Evolutionary conservation across 30 jellyfish, hydroid and myxozoan species (phyloP), one percentile per base, ranked within the genome.

Genomic region (Cassiopea andromeda): DNA sequence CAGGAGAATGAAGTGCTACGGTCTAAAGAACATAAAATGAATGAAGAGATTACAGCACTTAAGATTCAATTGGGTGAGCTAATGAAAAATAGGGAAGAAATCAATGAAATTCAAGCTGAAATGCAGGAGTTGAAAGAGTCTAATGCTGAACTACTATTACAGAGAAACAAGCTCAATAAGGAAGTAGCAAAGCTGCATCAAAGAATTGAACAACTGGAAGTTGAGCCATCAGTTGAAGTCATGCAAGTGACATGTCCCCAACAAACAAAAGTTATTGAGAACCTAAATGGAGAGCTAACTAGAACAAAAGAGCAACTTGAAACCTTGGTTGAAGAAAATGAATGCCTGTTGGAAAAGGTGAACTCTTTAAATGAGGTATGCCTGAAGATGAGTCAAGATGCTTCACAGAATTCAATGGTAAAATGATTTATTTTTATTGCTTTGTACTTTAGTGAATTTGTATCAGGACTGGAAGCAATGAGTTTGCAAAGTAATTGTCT

Each of bases 221-320:
- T 46, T 44, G 91, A 90, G 75, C 97, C 97, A 64, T 90, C 97
- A 15, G 97, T 90, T 38, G 97, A 90, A 71, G 50, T 90, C 38
- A 78, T 90, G 91, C 93, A 90, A 60, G 72, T 90, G 45, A 73
- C 92, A 14, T 76, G 90, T 3, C 86, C 92, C 1, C 81, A 90
- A 74, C 93, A 82, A 73, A 73, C 82, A 47, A 75, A 58, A 60
- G 73, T n/a, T 1, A 82, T 82, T 49, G 93, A 83, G 43, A 46
- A 48, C 48, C 87, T 90, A 38, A 74, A 90, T 48, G 76, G 9
- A 66, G 90, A 88, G 38, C 68, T 88, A 47, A 60, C n/a, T 47
- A 80, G 69, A 58, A 74, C 81, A 19, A 76, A 72, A 9, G 81
- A 78, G 3, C 78, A 88, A 66, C 17, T 69, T 16, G 1, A 54